Base-by-base conservation (phyloP, 2,113 vertebrate genomes). In the Ailuropoda melanoleuca region DNA sequence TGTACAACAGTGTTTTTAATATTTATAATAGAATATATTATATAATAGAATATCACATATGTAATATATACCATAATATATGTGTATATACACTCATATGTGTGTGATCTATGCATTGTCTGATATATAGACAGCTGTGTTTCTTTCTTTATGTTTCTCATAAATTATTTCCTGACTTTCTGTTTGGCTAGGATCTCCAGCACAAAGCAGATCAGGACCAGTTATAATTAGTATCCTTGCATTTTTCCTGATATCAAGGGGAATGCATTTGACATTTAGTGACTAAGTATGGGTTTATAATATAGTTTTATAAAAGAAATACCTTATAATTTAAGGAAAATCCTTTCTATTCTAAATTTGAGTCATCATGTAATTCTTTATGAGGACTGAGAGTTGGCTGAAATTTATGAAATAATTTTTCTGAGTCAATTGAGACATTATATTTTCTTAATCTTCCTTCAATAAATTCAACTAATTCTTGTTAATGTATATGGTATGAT, bases 401-500 rank as follows among this genome's bases (percentile, higher is more conserved):
- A 70, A 60, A 31, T 39, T 24, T 62, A 21, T 34, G n/a, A 77
- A 66, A 66, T 37, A 34, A 0, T 75, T 78, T 37, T 92, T 66
- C 88, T 86, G 56, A 68, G 39, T 46, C 19, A 37, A 53, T 58
- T 34, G 9, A 87, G 12, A 50, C 9, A 13, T 34, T 46, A 8
- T 17, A 53, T 72, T 84, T 37, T 86, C 31, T 56, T 56, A 72
- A n/a, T 19, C 7, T 46, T 56, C 29, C 37, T 83, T 77, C 23
- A 66, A 0, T 55, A 70, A 8, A 39, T 72, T 48, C 4, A 14
- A 26, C 31, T n/a, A 43, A 60, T 50, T 83, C 6, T 29, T 55
- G 1, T 14, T 26, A 0, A 5, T 37, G 34, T 24, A n/a, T 60
- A 8, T 0, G 7, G 56, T 11, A 8, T 18, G 43, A 8, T 39